Evolutionary conservation across 1,140 invertebrate species (phyloP), one percentile per base, ranked within the genome.

Genomic region (Ceratitis capitata): DNA sequence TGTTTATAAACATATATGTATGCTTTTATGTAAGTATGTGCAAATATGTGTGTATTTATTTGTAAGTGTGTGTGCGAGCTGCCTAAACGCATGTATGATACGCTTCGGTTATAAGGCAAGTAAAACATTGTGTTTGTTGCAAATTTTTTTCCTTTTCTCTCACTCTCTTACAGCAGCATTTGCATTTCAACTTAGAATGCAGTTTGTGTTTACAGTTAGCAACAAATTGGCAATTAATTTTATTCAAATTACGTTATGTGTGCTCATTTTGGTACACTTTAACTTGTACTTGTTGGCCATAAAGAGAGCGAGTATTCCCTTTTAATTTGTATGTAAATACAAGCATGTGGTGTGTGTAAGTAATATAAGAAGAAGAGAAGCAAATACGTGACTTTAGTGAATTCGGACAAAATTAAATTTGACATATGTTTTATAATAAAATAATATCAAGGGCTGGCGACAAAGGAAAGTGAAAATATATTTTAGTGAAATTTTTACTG

Each of bases 181-280:
- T 78, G 39, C 39, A 78, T 78, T 78, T 78, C 45, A 45, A 78
- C 69, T 78, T 78, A 26, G 35, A 78, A 78, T 78, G 69, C 69
- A 47, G 69, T 78, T 78, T 78, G 69, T 78, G 69, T 78, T 78
- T 78, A 78, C 69, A 78, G 69, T 78, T 78, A 19, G 39, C 69
- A 78, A 26, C 69, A 78, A 78, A 78, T 78, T 78, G 32, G 69
- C 69, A 78, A 78, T 78, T 78, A 78, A 78, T 78, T 45, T 78
- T 78, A 78, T 78, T 78, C 39, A 78, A 78, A 78, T 78, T 78
- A 78, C 69, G 42, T 47, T n/a, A n/a, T 78, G 19, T 35, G 69
- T 10, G 7, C 39, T 78, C 39, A 45, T 47, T 78, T 39, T 45
- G 42, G 39, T n/a, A n/a, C 32, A 23, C 42, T 78, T 78, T 4